A percentile compares a stretch with the other conserved stretches of the same genome.
phyloP scores from a whole-genome alignment of 2,888 invertebrate genomes.

The Gortyna flavago region DNA sequence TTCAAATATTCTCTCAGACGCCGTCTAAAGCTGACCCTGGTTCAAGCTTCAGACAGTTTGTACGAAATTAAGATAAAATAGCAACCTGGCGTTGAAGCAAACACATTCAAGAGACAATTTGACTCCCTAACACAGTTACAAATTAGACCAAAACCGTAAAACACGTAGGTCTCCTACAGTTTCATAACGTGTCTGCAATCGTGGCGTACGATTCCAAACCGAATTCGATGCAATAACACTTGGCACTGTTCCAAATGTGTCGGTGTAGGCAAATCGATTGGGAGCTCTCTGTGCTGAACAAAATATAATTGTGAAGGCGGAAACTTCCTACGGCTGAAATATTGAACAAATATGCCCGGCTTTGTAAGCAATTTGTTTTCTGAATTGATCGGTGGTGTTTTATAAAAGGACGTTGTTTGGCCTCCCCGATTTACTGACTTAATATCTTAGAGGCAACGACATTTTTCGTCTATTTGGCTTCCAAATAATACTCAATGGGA shows the following conservation, averaged over 20 bases:
- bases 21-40: not conserved
- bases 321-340: constrained; percentile 61
- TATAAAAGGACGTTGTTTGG: constrained; percentile 36
- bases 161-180: constrained; percentile 56
- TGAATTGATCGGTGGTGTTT: constrained; percentile 58
- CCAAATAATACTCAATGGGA: not conserved
- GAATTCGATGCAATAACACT: constrained; percentile 84
- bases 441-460: constrained; percentile 26
- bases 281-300: constrained; percentile 65
- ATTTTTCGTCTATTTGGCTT: constrained; percentile 7
- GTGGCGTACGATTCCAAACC: constrained; percentile 67
- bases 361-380: constrained; percentile 61
- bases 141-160: constrained; percentile 52
- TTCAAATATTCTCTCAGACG: not conserved
- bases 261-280: constrained; percentile 85
- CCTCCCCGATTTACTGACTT: constrained; percentile 39
- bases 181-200: constrained; percentile 73
- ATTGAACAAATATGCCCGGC: constrained; percentile 62
- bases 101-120: constrained; percentile 16
- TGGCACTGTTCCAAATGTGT: constrained; percentile 85
- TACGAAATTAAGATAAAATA: constrained; percentile 9
- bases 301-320: constrained; percentile 67
- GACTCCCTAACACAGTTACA: constrained; percentile 44
- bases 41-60: not conserved
- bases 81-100: not conserved